These are phyloP conservation scores for Lindbergichthys nudifrons DNA, from an alignment of 2,797 vertebrate species.

Conservation along the genomic window DNA sequence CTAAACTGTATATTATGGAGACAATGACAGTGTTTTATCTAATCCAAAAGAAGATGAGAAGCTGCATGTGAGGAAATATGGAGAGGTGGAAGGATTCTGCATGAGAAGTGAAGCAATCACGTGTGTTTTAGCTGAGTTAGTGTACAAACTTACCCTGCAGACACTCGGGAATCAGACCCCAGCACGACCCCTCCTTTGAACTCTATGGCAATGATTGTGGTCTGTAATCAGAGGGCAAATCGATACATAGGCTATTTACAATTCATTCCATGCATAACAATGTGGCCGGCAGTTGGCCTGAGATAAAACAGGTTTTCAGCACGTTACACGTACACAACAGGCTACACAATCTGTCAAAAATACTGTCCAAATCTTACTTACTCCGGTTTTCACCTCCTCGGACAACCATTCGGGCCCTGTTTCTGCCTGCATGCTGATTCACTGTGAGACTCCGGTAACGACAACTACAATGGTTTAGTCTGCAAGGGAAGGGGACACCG, in stretches of 20 bases:
- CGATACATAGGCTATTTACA: too few relatives aligned
- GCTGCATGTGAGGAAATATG: neutral
- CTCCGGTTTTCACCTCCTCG: constrained; percentile 83
- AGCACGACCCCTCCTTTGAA: constrained; percentile 89
- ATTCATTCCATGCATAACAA: neutral
- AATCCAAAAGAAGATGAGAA: neutral
- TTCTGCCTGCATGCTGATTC: constrained; percentile 67
- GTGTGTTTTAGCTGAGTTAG: neutral
- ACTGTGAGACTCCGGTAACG: neutral
- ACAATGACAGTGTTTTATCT: neutral
- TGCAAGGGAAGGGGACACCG: neutral
- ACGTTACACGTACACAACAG: neutral
- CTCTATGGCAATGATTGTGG: constrained; percentile 90
- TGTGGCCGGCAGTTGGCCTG: accelerated
- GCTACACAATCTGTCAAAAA: neutral
- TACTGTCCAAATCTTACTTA: constrained; percentile 32
- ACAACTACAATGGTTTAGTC: neutral
- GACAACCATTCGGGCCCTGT: constrained; percentile 65
- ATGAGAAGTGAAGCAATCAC: neutral
- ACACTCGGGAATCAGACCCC: constrained; percentile 91
- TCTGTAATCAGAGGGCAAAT: constrained; percentile 72
- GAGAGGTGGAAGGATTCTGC: neutral
- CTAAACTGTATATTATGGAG: neutral
- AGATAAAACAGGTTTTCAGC: neutral
- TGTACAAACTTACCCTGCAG: constrained; percentile 86